Evolutionary conservation across 2,797 vertebrate genomes (phyloP), one percentile per base, ranked within the genome.

Genomic region (Eulemur albifrons): DNA sequence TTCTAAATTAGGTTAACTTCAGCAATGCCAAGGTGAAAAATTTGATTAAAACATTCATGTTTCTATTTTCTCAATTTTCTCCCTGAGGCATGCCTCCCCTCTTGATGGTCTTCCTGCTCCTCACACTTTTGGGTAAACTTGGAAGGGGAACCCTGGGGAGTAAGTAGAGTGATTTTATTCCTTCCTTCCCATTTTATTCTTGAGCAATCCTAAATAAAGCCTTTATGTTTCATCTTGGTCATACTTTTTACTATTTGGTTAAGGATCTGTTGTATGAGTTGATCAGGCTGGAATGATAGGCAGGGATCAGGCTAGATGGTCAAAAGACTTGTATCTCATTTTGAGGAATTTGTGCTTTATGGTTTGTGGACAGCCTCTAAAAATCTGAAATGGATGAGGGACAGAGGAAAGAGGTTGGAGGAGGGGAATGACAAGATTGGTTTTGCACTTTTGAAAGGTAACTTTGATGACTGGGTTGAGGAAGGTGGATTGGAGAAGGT

Each of bases 321-420:
- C 32, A 91, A 69, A 73, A 92, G 32, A 45, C 25, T 92, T 87
- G 48, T 73, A 21, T 89, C 45, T 77, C 43, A 80, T 86, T 90
- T 86, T 82, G 63, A 84, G 45, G 45, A 95, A 85, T 88, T 85
- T 54, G 20, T 83, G 54, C 72, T 14, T 95, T 92, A 76, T 23
- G 48, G 70, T 94, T 91, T 59, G 20, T 75, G 32, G 35, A 92
- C 20, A 95, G 48, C 75, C 27, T 72, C 27, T 91, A 54, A 92
- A 79, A 52, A 52, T 72, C n/a, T 81, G 61, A 79, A 85, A 77
- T 73, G 40, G 20, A 32, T 92, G 70, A 94, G 14, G 52, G 50
- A n/a, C 35, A 13, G n/a, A 75, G 54, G 30, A 73, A 69, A 84
- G 76, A 2, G 20, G 9, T 67, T 73, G 2, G 35, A 86, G 38